Evolutionary conservation across 2,888 invertebrate genomes (phyloP), one percentile per base, ranked within the genome.

Genomic region (Eristalis pertinax): DNA sequence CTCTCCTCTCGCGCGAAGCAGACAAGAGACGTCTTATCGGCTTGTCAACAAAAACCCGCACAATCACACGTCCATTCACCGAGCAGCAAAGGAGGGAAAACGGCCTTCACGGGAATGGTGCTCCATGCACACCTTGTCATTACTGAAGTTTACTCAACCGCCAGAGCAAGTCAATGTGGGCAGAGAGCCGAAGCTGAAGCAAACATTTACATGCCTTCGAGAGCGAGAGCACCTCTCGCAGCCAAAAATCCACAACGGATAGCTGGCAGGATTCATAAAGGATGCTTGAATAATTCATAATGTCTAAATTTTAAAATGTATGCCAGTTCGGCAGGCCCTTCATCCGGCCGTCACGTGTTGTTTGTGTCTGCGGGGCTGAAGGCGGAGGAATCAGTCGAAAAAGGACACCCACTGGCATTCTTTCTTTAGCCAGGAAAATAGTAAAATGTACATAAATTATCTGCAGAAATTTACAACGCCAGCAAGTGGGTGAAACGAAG

Each of bases 241-340:
- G 41, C 72, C 73, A 78, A 78, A 86, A 75, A 86, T 72, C 74
- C 83, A 79, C 50, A 72, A 58, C 73, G 73, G 72, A 77, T 85
- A 77, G 80, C 72, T 77, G 83, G 63, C 75, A 79, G 79, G 72
- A 80, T 83, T 87, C 87, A 87, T 87, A 87, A 87, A 76, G 76
- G 76, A 84, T 80, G 67, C 79, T 35, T 87, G 87, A 87, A 87
- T 87, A 87, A 87, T 87, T 87, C 87, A 87, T 87, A 87, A 80
- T 73, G 76, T 87, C 87, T 83, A 80, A 87, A 87, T 87, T 87
- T 87, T 73, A 87, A 87, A 87, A 87, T 84, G 80, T 87, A 87
- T 87, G 87, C 87, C 72, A 84, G 76, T 87, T 76, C 80, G 67
- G 70, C 73, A 84, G 82, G 58, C 72, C 72, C 79, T 79, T 79